phyloP scores from a whole-genome alignment of 2,888 invertebrate genomes.

The Plagodis dolabraria region DNA sequence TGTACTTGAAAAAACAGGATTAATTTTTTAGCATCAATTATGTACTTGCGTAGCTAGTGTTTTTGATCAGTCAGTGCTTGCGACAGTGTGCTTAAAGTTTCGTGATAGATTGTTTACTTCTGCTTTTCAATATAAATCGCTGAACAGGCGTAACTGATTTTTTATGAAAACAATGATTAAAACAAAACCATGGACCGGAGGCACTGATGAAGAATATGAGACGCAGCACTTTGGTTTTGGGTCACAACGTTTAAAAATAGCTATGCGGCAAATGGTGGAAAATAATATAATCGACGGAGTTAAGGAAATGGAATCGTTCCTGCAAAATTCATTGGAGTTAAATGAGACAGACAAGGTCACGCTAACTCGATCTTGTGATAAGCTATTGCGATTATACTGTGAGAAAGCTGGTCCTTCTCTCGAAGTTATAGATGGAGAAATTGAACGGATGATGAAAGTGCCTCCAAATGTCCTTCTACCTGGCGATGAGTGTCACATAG shows the following conservation, averaged over 20 bases:
- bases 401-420: slow-evolving; percentile 70
- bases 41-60: too few species aligned
- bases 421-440: slow-evolving; percentile 66
- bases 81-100: too few species aligned
- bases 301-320: slow-evolving; percentile 70
- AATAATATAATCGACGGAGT: slow-evolving; percentile 71
- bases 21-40: too few species aligned
- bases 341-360: slow-evolving; percentile 72
- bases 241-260: slow-evolving; percentile 72
- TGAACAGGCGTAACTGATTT: too few species aligned
- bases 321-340: slow-evolving; percentile 64
- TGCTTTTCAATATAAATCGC: too few species aligned
- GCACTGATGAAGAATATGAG: slow-evolving; percentile 77
- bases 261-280: slow-evolving; percentile 75
- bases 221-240: slow-evolving; percentile 80
- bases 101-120: too few species aligned
- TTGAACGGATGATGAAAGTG: slow-evolving; percentile 66
- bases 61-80: too few species aligned
- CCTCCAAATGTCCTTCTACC: slow-evolving; percentile 71
- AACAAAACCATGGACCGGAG: slow-evolving; percentile 67
- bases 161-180: slow-evolving; percentile 58
- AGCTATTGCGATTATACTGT: slow-evolving; percentile 67
- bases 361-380: slow-evolving; percentile 67
- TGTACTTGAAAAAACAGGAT: too few species aligned
- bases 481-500: slow-evolving; percentile 69